phyloP scores from a whole-genome alignment of 2,797 vertebrate species.

The Delichon dasypus region DNA sequence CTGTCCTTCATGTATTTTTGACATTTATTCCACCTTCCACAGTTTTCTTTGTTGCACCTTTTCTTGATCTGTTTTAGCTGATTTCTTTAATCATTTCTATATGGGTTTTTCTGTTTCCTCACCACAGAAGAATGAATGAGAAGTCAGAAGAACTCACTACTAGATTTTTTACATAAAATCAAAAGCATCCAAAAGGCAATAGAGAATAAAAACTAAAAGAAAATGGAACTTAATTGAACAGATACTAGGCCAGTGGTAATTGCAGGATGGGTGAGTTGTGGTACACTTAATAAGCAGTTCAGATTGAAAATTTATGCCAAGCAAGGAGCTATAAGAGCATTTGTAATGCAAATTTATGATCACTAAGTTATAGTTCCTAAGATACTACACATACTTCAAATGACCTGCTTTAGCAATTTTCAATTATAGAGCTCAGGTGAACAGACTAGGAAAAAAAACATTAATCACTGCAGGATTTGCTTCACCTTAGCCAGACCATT shows the following conservation, averaged over 20 bases:
- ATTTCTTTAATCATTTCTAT: not conserved
- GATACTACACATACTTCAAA: conserved; percentile 42
- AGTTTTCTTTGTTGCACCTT: not conserved
- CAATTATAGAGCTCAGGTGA: conserved; percentile 34
- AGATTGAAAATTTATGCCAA: conserved; percentile 17
- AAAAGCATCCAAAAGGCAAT: not conserved
- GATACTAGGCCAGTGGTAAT: conserved; percentile 24
- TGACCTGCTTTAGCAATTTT: conserved; percentile 42
- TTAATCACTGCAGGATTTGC: not conserved
- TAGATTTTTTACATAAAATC: not conserved
- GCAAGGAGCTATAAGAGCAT: not conserved
- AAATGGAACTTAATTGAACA: conserved; percentile 22
- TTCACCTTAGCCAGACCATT: not conserved
- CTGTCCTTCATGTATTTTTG: not conserved
- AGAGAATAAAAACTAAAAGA: not conserved
- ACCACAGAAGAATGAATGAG: not conserved
- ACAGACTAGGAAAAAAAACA: conserved; percentile 23
- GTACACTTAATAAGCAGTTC: conserved; percentile 42
- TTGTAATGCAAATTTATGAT: conserved; percentile 63
- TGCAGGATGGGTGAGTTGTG: conserved; percentile 22
- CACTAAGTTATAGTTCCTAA: conserved; percentile 20
- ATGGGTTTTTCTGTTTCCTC: not conserved
- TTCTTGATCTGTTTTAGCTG: not conserved
- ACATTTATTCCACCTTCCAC: not conserved
- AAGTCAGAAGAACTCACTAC: not conserved